A percentile compares a stretch with the other conserved stretches of the same genome.
Conservation (phyloP, 2,113 vertebrate genomes). For the Eupsittula cactorum region DNA sequence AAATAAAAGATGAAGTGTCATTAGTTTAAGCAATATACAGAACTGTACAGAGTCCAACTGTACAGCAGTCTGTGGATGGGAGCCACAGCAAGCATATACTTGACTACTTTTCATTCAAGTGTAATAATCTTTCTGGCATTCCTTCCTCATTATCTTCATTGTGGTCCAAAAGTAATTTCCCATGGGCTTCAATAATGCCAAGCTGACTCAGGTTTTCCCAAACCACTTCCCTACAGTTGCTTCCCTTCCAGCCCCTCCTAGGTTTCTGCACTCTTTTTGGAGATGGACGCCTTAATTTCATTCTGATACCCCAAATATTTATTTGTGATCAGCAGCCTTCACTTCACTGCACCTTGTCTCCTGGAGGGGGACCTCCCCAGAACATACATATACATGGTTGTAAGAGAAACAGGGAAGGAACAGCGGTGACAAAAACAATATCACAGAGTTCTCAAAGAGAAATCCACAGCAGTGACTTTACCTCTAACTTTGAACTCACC, state of each 20-base stretch:
- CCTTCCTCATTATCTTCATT: background rate
- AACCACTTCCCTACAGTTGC: background rate
- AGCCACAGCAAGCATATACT: background rate
- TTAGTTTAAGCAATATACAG: background rate
- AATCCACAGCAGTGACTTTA: background rate
- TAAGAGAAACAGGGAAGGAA: background rate
- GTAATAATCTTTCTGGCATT: background rate
- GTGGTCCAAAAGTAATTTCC: background rate
- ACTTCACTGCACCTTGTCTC: background rate
- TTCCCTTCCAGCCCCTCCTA: background rate
- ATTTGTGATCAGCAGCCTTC: background rate
- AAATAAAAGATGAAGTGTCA: background rate
- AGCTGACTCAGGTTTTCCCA: background rate
- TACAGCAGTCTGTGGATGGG: background rate
- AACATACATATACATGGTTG: background rate
- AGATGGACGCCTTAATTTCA: background rate
- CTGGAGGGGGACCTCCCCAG: background rate
- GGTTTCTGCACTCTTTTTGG: background rate
- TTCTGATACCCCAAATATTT: background rate
- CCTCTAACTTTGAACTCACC: background rate
- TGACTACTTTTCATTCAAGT: background rate
- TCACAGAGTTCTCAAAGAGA: background rate
- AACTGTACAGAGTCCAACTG: background rate
- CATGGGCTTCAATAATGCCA: background rate
- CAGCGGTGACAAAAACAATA: fast-evolving